These are phyloP conservation scores for Myrmophylax atrothorax DNA, from an alignment of 2,113 vertebrate genomes.

Conservation along the genomic window DNA sequence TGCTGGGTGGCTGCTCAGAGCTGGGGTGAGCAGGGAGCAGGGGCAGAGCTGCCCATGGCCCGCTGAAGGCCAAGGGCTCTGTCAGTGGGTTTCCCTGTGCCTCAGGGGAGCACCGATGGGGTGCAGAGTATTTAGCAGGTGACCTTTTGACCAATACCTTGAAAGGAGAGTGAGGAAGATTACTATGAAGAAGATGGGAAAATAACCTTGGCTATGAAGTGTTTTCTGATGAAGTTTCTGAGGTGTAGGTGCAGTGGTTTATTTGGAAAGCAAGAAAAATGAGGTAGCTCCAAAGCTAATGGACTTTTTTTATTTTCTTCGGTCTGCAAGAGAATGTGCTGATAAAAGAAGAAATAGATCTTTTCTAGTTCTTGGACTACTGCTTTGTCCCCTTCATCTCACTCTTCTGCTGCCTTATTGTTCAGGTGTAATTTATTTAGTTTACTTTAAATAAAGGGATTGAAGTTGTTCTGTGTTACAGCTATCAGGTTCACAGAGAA, in stretches of 20 bases:
- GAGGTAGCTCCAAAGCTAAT: constrained; percentile 67
- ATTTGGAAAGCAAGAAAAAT: constrained; percentile 74
- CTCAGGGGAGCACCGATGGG: not conserved
- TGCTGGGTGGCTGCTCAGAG: not conserved
- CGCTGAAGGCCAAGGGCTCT: not conserved
- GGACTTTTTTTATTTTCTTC: constrained; percentile 3
- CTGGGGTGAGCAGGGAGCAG: not conserved
- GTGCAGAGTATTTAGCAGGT: not conserved
- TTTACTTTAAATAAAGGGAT: constrained; percentile 36
- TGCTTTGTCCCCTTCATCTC: constrained; percentile 57
- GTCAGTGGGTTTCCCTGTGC: not conserved
- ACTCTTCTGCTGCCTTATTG: constrained; percentile 28
- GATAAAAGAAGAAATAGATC: constrained; percentile 70
- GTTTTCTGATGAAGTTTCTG: not conserved
- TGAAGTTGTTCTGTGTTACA: not conserved
- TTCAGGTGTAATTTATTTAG: constrained; percentile 50
- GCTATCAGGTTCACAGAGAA: not conserved
- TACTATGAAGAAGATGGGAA: not conserved
- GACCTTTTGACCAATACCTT: not conserved
- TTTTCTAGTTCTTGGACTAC: constrained; percentile 62
- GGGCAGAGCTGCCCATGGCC: not conserved
- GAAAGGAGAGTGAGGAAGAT: not conserved
- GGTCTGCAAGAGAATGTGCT: constrained; percentile 57
- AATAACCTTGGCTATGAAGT: not conserved
- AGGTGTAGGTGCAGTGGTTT: constrained; percentile 57